A percentile compares a stretch with the other conserved stretches of the same genome.
phyloP scores from a whole-genome alignment of 2,113 vertebrate genomes.

The Scatophagus argus region DNA sequence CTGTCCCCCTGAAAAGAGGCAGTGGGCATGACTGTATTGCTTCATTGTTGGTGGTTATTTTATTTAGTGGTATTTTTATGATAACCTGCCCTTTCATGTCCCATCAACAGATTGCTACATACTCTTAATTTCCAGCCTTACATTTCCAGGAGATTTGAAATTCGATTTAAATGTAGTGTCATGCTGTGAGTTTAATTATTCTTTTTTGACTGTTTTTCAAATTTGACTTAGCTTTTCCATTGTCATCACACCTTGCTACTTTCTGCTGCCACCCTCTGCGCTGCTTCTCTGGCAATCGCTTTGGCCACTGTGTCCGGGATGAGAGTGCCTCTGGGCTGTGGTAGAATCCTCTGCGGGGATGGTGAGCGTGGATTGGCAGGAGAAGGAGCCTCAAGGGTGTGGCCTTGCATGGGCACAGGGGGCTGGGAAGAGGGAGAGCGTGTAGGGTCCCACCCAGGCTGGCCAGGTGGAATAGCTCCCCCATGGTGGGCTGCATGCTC shows the following conservation, averaged over 20 bases:
- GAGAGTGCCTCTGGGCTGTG: conserved; percentile 91
- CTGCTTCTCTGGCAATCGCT: conserved; percentile 96
- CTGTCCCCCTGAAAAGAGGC: conserved; percentile 86
- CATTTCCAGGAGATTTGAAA: background rate
- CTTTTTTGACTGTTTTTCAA: background rate
- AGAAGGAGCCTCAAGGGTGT: conserved; percentile 87
- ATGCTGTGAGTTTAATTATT: background rate
- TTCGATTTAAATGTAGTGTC: background rate
- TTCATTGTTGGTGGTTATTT: background rate
- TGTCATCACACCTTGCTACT: conserved; percentile 87
- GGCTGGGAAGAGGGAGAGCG: conserved; percentile 80
- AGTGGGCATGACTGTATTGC: no score
- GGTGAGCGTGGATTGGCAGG: conserved; percentile 88
- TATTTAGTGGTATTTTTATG: background rate
- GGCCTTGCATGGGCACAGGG: conserved; percentile 79
- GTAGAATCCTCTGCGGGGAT: conserved; percentile 95
- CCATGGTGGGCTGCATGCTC: conserved; percentile 83
- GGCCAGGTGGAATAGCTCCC: conserved; percentile 63
- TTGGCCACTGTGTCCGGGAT: conserved; percentile 92
- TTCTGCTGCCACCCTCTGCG: conserved; percentile 91
- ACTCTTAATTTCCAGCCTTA: background rate
- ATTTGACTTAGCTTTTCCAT: background rate
- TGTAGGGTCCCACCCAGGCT: conserved; percentile 71
- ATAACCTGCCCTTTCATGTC: background rate
- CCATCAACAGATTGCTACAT: background rate